Evolutionary conservation across 2,888 invertebrate species (phyloP).

Genomic region (Coelinius sp.): DNA sequence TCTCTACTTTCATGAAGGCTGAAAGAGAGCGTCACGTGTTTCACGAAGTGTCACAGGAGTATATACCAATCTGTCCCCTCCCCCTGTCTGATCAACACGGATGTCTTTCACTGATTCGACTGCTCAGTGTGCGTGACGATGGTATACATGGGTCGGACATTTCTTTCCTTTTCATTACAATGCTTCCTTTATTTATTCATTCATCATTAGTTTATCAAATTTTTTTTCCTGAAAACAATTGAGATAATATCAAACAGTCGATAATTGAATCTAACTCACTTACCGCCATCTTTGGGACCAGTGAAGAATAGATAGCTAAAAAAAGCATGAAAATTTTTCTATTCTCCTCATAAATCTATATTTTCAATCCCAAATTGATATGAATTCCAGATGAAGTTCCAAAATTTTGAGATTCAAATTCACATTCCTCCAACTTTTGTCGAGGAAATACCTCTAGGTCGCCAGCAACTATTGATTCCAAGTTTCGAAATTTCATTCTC

Average conservation of each 20-base stretch:
- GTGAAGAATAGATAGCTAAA: too few species aligned
- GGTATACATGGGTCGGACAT: constrained; percentile 13
- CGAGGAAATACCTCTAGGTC: constrained; percentile 1
- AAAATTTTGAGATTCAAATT: not conserved
- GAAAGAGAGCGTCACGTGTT: constrained; percentile 10
- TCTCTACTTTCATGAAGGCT: not conserved
- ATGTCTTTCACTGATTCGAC: constrained; percentile 12
- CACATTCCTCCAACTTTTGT: not conserved
- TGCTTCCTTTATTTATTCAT: too few species aligned
- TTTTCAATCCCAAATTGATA: not conserved
- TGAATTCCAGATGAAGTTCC: not conserved
- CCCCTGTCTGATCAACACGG: constrained; percentile 9
- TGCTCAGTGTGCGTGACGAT: constrained; percentile 10
- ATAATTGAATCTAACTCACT: too few species aligned
- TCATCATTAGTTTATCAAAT: too few species aligned
- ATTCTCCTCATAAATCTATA: not conserved
- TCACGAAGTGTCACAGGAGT: constrained; percentile 1
- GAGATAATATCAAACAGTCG: too few species aligned
- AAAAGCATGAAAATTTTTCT: too few species aligned
- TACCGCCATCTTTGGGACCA: too few species aligned
- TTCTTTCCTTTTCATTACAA: not conserved
- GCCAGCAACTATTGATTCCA: constrained; percentile 29
- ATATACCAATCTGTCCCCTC: not conserved
- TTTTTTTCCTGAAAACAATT: too few species aligned
- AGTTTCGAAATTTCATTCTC: constrained; percentile 23